These are phyloP conservation scores for Augochlorella aurata DNA, from an alignment of 2,888 invertebrate species.

Conservation along the genomic window DNA sequence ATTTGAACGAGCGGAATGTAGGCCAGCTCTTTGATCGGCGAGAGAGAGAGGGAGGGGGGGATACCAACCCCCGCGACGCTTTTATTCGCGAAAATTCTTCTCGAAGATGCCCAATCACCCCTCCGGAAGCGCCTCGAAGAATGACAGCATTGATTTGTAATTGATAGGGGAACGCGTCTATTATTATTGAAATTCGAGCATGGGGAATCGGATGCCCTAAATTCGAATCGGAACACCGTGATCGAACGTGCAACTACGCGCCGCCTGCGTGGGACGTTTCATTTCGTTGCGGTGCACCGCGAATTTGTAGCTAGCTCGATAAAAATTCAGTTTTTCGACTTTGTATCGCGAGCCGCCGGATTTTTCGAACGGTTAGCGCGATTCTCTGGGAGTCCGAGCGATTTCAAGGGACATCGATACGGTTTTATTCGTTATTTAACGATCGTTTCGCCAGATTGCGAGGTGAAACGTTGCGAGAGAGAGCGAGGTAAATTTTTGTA, in stretches of 20 bases:
- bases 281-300: background rate
- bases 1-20: constrained; percentile 47
- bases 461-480: no score
- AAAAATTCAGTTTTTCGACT: no score
- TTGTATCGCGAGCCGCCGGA: no score
- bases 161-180: background rate
- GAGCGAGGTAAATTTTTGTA: no score
- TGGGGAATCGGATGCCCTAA: background rate
- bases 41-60: background rate
- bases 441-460: no score
- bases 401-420: no score
- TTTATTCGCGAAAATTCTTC: constrained; percentile 9
- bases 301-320: no score
- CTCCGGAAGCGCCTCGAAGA: background rate
- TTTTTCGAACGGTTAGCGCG: no score
- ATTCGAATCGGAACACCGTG: background rate
- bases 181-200: background rate
- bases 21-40: constrained; percentile 34
- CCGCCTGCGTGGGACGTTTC: background rate
- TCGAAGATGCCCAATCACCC: background rate
- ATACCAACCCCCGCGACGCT: background rate
- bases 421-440: no score
- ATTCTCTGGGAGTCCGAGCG: no score
- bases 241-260: background rate
- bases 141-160: background rate